Percentiles rank a stretch among this genome's conserved stretches.
phyloP scores from a whole-genome alignment of 2,888 invertebrate species.

The Erannis defoliaria region DNA sequence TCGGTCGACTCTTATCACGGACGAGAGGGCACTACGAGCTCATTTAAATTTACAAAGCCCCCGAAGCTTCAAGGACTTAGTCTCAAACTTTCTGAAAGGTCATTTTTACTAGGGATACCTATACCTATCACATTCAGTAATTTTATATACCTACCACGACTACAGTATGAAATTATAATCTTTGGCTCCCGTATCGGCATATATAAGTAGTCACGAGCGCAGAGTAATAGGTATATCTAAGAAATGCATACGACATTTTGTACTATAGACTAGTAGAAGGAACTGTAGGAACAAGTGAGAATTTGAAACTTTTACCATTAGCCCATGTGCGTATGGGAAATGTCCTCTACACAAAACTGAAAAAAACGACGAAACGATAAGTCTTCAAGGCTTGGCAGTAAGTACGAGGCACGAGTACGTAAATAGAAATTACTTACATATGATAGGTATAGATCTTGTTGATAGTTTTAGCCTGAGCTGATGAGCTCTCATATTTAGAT shows the following conservation, averaged over 20 bases:
- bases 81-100: neutral
- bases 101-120: neutral
- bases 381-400: constrained; percentile 1
- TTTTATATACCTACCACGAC: too few relatives aligned
- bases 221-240: too few relatives aligned
- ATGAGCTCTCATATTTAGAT: too few relatives aligned
- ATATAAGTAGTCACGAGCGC: too few relatives aligned
- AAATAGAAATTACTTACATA: neutral
- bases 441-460: neutral
- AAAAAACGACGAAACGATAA: neutral
- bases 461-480: neutral
- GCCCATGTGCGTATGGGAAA: too few relatives aligned
- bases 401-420: neutral
- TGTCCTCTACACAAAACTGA: too few relatives aligned
- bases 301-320: too few relatives aligned
- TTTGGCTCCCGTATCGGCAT: too few relatives aligned
- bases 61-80: neutral
- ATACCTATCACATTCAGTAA: neutral
- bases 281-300: too few relatives aligned
- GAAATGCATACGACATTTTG: too few relatives aligned
- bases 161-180: too few relatives aligned
- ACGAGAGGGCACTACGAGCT: constrained; percentile 7
- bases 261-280: too few relatives aligned
- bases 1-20: constrained; percentile 13
- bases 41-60: constrained; percentile 13